Percentiles rank a stretch among this genome's conserved stretches.
These are phyloP conservation scores for Trimorus sp. DNA, from an alignment of 2,888 invertebrate genomes.

Conservation along the genomic window DNA sequence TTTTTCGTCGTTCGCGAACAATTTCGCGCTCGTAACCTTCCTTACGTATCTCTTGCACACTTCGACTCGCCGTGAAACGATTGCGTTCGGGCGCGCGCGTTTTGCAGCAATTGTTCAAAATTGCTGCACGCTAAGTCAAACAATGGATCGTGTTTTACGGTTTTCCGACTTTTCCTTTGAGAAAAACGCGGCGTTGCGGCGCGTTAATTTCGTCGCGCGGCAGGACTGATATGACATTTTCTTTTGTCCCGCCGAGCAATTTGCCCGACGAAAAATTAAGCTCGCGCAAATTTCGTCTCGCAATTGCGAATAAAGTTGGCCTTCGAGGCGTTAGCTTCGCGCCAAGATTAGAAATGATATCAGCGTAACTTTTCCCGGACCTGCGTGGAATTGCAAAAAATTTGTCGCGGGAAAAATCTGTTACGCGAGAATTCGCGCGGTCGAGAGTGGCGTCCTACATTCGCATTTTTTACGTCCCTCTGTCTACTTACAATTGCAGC, in stretches of 20 bases:
- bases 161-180: too few relatives aligned
- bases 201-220: too few relatives aligned
- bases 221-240: too few relatives aligned
- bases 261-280: too few relatives aligned
- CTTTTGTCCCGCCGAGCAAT: too few relatives aligned
- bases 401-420: constrained; percentile 25
- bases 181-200: too few relatives aligned
- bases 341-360: constrained; percentile 20
- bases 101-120: too few relatives aligned
- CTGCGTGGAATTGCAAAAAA: constrained; percentile 20
- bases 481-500: constrained; percentile 13
- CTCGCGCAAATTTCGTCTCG: too few relatives aligned
- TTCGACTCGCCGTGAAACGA: too few relatives aligned
- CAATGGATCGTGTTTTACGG: too few relatives aligned
- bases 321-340: background rate
- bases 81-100: too few relatives aligned
- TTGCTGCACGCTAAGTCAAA: too few relatives aligned
- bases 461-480: constrained; percentile 15
- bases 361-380: constrained; percentile 8
- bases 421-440: constrained; percentile 16
- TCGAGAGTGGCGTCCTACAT: constrained; percentile 20
- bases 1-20: constrained; percentile 25
- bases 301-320: background rate
- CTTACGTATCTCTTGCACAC: constrained; percentile 6
- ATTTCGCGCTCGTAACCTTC: constrained; percentile 32